Percentiles rank a stretch among this genome's conserved stretches.
These are phyloP conservation scores for Anthophora plumipes DNA, from an alignment of 2,888 invertebrate genomes.

Conservation along the genomic window DNA sequence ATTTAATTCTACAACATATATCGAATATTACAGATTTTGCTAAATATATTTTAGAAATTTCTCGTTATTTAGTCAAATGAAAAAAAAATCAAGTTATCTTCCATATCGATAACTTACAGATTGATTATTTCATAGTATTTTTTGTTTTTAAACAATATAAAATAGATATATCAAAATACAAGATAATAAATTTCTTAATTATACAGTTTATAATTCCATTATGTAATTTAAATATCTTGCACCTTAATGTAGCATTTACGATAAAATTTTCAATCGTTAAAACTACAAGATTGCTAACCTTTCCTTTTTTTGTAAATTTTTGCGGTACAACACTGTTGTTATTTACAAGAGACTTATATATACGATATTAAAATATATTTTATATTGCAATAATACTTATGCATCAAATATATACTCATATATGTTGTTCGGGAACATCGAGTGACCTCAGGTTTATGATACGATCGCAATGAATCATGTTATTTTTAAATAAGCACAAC, in stretches of 20 bases:
- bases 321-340: background rate
- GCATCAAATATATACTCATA: slow-evolving; percentile 7
- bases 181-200: slow-evolving; percentile 21
- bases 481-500: too few species aligned
- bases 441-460: too few species aligned
- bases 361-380: slow-evolving; percentile 33
- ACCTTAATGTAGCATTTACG: background rate
- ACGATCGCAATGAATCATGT: too few species aligned
- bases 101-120: slow-evolving; percentile 16
- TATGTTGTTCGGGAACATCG: background rate
- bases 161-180: slow-evolving; percentile 10
- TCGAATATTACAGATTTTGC: background rate
- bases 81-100: slow-evolving; percentile 10
- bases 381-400: slow-evolving; percentile 38
- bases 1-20: background rate
- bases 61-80: slow-evolving; percentile 10
- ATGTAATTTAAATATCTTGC: slow-evolving; percentile 1
- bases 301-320: slow-evolving; percentile 11
- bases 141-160: background rate
- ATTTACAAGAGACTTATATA: slow-evolving; percentile 30
- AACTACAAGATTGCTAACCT: slow-evolving; percentile 13
- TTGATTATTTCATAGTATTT: background rate
- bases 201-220: slow-evolving; percentile 16
- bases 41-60: background rate
- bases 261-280: slow-evolving; percentile 2